These are phyloP conservation scores for Synanthedon formicaeformis DNA, from an alignment of 2,888 invertebrate genomes.

Conservation along the genomic window DNA sequence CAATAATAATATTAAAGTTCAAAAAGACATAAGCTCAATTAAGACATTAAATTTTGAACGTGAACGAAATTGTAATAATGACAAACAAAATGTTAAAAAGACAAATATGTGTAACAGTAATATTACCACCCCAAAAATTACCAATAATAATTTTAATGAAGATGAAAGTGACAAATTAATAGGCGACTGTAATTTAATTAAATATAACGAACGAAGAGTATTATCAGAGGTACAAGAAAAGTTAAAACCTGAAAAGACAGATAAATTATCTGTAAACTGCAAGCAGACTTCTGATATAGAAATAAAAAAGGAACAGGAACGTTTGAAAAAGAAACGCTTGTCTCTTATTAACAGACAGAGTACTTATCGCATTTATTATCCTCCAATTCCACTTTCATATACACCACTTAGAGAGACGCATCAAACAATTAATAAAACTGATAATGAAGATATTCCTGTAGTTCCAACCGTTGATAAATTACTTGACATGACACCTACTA, in stretches of 20 bases:
- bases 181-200: background rate
- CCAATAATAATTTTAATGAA: no score
- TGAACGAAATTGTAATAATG: background rate
- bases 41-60: background rate
- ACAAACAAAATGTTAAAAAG: background rate
- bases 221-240: slow-evolving; percentile 40
- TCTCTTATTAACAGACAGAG: slow-evolving; percentile 40
- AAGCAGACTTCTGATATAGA: slow-evolving; percentile 7
- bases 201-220: slow-evolving; percentile 19
- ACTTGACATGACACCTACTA: no score
- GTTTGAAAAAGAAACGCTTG: slow-evolving; percentile 36
- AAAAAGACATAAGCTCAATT: background rate
- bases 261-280: background rate
- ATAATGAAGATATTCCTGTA: background rate
- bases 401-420: slow-evolving; percentile 13
- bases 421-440: background rate
- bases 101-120: background rate
- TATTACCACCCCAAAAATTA: background rate
- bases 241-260: slow-evolving; percentile 7
- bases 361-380: slow-evolving; percentile 18
- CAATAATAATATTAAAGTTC: background rate
- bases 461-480: no score
- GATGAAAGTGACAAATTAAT: background rate
- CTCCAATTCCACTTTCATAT: slow-evolving; percentile 39
- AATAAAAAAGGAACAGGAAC: slow-evolving; percentile 17